phyloP scores from a whole-genome alignment of 2,113 vertebrate species.

The Larimichthys polyactis region DNA sequence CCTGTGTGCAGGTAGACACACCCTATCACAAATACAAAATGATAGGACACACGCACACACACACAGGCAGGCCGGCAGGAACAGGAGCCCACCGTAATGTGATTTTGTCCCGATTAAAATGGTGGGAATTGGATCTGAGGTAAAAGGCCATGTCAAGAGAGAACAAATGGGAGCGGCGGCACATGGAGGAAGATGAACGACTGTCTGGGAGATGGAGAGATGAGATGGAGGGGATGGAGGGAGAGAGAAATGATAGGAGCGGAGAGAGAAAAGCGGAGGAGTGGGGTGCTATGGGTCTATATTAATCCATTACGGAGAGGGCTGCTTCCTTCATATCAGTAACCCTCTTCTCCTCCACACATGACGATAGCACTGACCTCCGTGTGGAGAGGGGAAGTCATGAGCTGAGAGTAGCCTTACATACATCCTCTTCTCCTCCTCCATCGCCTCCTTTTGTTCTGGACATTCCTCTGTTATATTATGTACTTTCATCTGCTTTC shows the following conservation, averaged over 20 bases:
- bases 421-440: slow-evolving; percentile 6
- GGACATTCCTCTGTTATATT: not conserved
- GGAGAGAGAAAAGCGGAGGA: not conserved
- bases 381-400: slow-evolving; percentile 19
- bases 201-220: slow-evolving; percentile 76
- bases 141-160: slow-evolving; percentile 81
- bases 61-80: slow-evolving; percentile 42
- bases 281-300: slow-evolving; percentile 40
- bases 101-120: slow-evolving; percentile 81
- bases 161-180: slow-evolving; percentile 75
- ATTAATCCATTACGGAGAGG: slow-evolving; percentile 68
- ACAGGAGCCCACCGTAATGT: slow-evolving; percentile 65
- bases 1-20: slow-evolving; percentile 24
- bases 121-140: slow-evolving; percentile 80
- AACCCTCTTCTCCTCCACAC: slow-evolving; percentile 28
- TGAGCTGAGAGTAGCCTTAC: not conserved
- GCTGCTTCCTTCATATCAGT: slow-evolving; percentile 43
- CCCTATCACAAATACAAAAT: slow-evolving; percentile 33
- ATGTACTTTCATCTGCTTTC: slow-evolving; percentile 4
- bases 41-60: not conserved
- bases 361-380: slow-evolving; percentile 62
- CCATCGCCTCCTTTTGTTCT: not conserved
- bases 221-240: slow-evolving; percentile 48
- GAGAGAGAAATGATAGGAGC: slow-evolving; percentile 37
- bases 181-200: slow-evolving; percentile 78